phyloP scores from a whole-genome alignment of 2,113 vertebrate species.

The Ranitomeya imitator region DNA sequence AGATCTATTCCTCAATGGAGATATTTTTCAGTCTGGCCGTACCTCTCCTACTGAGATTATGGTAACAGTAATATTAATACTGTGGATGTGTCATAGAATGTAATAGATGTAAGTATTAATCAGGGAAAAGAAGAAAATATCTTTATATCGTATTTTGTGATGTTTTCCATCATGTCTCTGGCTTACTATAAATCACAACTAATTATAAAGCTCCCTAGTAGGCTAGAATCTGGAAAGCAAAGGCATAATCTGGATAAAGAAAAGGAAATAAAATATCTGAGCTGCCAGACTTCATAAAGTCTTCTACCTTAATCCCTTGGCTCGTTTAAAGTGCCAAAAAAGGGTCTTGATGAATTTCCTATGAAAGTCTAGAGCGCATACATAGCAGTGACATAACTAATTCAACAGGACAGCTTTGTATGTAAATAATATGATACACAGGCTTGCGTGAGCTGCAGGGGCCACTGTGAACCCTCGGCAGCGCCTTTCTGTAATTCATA shows the following conservation, averaged over 20 bases:
- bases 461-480: background rate
- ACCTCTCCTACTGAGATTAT: background rate
- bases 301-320: conserved; percentile 32
- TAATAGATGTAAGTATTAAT: background rate
- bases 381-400: conserved; percentile 39
- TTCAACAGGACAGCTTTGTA: conserved; percentile 43
- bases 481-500: conserved; percentile 14
- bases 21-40: too few relatives aligned
- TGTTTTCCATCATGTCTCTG: conserved; percentile 6
- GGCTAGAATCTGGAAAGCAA: conserved; percentile 35
- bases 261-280: conserved; percentile 38
- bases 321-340: conserved; percentile 34
- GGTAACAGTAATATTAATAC: background rate
- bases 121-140: background rate
- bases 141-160: background rate
- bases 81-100: background rate
- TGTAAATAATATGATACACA: conserved; percentile 34
- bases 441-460: background rate
- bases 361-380: conserved; percentile 22
- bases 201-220: conserved; percentile 7
- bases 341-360: conserved; percentile 42
- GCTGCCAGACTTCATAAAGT: conserved; percentile 31
- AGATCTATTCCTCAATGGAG: background rate
- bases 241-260: conserved; percentile 14
- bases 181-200: background rate